Base-by-base conservation (phyloP, 2,888 invertebrate genomes). In the Hirtodrosophila alboralis region DNA sequence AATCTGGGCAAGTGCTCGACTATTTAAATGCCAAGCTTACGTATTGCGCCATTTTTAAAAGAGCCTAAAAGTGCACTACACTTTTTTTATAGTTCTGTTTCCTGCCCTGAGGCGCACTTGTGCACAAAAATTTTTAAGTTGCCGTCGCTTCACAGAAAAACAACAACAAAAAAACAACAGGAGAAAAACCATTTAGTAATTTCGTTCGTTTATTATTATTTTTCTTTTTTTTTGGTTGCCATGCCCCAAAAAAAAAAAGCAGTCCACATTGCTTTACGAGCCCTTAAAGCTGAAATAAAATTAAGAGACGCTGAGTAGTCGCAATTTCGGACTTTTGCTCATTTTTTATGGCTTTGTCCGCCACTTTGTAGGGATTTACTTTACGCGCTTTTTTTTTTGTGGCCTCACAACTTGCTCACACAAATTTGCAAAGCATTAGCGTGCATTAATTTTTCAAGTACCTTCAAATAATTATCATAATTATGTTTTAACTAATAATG, bases 281-380 rank as follows among this genome's bases (percentile, higher is more conserved):
- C 65, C 53, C 75, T 79, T 75, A 77, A 79, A 70, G 70, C 60
- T 57, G 58, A 68, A 83, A 80, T 79, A 65, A 83, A 80, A 79
- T 79, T 70, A 77, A 77, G 65, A 65, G 70, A 45, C 63, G 79
- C 83, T 81, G 79, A 81, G 81, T 78, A 78, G 78, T 77, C 73
- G 65, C 71, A 62, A 72, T 77, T 77, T 71, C 36, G 60, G 60
- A 65, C 74, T 57, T n/a, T 60, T 73, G 66, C 64, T 59, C 69
- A 72, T 70, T 74, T 80, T 75, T 67, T 60, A 73, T 53, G 51
- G 48, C 44, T 56, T 77, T 60, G 30, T 37, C 40, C 21, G 58
- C 48, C 38, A 80, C 71, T 80, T 78, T 75, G 78, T 71, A 27
- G 49, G 67, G 67, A 71, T 68, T 59, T 64, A 54, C 36, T 60